Percentiles rank a stretch among this genome's conserved stretches.
Evolutionary conservation across 1,140 invertebrate genomes (phyloP).

Genomic region (Diachasma alloeum): DNA sequence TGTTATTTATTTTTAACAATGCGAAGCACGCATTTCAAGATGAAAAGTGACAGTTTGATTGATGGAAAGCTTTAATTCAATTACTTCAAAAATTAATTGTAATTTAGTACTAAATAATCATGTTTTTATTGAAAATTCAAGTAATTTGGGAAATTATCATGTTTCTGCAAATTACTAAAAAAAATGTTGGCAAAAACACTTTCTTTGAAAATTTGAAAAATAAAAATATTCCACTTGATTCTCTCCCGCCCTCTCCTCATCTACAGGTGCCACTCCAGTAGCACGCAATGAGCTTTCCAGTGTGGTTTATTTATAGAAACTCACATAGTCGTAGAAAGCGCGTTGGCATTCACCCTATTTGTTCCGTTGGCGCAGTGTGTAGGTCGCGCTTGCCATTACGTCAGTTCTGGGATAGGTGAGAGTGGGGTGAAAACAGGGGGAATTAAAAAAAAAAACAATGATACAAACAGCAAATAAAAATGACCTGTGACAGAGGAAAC

Average conservation of each 20-base stretch:
- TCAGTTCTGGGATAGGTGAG: not conserved
- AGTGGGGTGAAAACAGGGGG: not conserved
- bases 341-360: not conserved
- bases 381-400: not conserved
- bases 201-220: too few species aligned
- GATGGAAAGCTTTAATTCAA: too few species aligned
- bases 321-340: not conserved
- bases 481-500: not conserved
- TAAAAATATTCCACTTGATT: too few species aligned
- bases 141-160: too few species aligned
- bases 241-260: not conserved
- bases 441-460: not conserved
- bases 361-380: not conserved
- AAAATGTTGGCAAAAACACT: too few species aligned
- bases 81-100: too few species aligned
- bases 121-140: too few species aligned
- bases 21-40: too few species aligned
- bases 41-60: too few species aligned
- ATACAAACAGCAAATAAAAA: not conserved
- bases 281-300: not conserved
- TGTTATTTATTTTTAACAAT: too few species aligned
- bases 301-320: conserved; percentile 9
- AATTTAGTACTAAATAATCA: too few species aligned
- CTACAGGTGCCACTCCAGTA: not conserved
- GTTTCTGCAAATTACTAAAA: too few species aligned